A percentile compares a stretch with the other conserved stretches of the same genome.
Conservation (phyloP, 2,888 invertebrate genomes). For the Ganaspis brasiliensis region DNA sequence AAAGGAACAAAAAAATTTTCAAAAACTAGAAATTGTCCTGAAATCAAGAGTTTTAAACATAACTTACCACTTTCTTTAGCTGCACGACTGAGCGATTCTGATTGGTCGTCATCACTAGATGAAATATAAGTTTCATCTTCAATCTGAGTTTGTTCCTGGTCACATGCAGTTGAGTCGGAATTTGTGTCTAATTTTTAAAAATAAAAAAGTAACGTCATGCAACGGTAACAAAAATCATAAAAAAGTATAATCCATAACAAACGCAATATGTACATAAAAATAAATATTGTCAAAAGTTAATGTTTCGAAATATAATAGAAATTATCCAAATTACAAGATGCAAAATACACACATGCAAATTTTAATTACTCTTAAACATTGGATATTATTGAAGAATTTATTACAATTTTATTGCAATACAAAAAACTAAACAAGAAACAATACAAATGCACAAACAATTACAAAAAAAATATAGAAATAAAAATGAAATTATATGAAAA, state of each 20-base stretch:
- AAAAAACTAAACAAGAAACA: no score
- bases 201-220: slow-evolving; percentile 72
- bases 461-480: no score
- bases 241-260: slow-evolving; percentile 61
- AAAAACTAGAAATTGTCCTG: slow-evolving; percentile 49
- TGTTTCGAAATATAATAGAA: no score
- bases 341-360: no score
- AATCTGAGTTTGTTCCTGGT: slow-evolving; percentile 76
- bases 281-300: no score
- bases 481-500: no score
- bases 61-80: slow-evolving; percentile 84
- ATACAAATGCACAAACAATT: no score
- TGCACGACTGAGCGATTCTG: slow-evolving; percentile 75
- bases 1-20: slow-evolving; percentile 53
- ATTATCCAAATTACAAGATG: no score
- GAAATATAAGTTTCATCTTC: slow-evolving; percentile 73
- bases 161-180: slow-evolving; percentile 85
- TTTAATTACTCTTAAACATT: no score
- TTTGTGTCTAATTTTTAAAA: slow-evolving; percentile 82
- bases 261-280: slow-evolving; percentile 40
- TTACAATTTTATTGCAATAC: no score
- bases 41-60: slow-evolving; percentile 24
- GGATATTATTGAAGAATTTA: no score
- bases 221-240: slow-evolving; percentile 48
- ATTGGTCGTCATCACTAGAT: slow-evolving; percentile 78